Base-by-base conservation (phyloP, 2,888 invertebrate species). In the Diadegma fenestrale region DNA sequence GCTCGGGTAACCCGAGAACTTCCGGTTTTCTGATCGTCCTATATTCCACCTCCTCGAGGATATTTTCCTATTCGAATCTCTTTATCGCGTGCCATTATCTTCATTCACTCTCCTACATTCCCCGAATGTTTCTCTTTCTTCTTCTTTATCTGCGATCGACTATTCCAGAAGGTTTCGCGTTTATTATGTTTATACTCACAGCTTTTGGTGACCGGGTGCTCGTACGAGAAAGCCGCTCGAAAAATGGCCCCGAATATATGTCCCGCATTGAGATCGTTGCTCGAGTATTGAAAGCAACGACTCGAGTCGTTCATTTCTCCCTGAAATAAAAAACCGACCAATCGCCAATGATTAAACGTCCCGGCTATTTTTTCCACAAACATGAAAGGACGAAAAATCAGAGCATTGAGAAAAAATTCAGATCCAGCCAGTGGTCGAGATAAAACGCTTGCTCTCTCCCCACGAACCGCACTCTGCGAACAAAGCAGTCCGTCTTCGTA, bases 131-230 rank as follows among this genome's bases (percentile, higher is more conserved):
- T 64, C 7, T 43, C 54, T 71, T 71, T 64, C 68, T 61, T 58
- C 26, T 30, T 12, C 1, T 37, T 22, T 64, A 64, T 81, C 45
- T 68, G 17, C 17, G 22, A 61, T 19, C 41, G 41, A 63, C 17
- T 22, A 10, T 48, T 66, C 17, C 10, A 2, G 41, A 37, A 64
- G 41, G 19, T 80, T 22, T 17, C 30, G 54, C 41, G 33, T 48
- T 64, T 17, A 41, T 58, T 17, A 73, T 30, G 37, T 19, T n/a
- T 17, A 66, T 71, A 82, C 76, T 81, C 48, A 76, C 48, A 43
- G 68, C 68, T 43, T 41, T 45, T 19, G 68, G 37, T 43, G 37
- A 33, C 19, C 43, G 45, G 43, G 45, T 19, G 14, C 45, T 43
- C 68, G 43, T 68, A 26, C 19, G 22, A 68, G 22, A 43, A 17